Evolutionary conservation across 2,888 invertebrate species (phyloP).

Genomic region (Oligia strigilis): DNA sequence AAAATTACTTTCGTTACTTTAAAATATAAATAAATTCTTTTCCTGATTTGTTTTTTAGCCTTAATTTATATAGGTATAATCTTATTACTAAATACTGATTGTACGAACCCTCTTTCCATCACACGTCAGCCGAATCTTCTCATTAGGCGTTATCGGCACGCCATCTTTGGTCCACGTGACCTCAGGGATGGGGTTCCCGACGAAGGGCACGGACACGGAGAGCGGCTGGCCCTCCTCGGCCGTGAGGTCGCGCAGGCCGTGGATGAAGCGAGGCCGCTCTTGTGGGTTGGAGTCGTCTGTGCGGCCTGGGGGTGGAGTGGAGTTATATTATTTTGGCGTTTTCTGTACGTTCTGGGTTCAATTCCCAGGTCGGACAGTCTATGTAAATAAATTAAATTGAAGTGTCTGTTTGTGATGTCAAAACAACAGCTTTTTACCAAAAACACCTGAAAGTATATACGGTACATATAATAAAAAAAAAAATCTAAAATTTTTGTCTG

Average conservation of each 20-base stretch:
- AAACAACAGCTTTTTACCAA: no score
- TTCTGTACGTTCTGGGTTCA: no score
- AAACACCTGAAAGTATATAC: no score
- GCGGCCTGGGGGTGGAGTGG: slow-evolving; percentile 76
- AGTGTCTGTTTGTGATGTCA: no score
- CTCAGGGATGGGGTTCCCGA: slow-evolving; percentile 96
- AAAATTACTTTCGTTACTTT: neutral
- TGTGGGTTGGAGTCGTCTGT: slow-evolving; percentile 92
- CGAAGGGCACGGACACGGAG: slow-evolving; percentile 92
- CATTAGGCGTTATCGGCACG: slow-evolving; percentile 91
- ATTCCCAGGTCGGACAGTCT: no score
- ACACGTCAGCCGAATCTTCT: slow-evolving; percentile 93
- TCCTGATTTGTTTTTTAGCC: neutral
- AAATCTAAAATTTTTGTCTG: no score
- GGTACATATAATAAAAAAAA: no score
- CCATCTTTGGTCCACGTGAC: slow-evolving; percentile 95
- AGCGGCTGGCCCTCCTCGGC: slow-evolving; percentile 96
- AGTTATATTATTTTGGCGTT: neutral
- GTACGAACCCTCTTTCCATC: slow-evolving; percentile 93
- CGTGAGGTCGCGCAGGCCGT: slow-evolving; percentile 93
- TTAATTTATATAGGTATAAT: neutral
- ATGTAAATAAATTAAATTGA: no score
- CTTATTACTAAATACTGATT: neutral
- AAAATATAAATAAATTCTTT: neutral
- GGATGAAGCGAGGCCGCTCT: slow-evolving; percentile 94